Percentiles rank a stretch among this genome's conserved stretches.
phyloP scores from a whole-genome alignment of 2,888 invertebrate species.

The Heliconius sara region DNA sequence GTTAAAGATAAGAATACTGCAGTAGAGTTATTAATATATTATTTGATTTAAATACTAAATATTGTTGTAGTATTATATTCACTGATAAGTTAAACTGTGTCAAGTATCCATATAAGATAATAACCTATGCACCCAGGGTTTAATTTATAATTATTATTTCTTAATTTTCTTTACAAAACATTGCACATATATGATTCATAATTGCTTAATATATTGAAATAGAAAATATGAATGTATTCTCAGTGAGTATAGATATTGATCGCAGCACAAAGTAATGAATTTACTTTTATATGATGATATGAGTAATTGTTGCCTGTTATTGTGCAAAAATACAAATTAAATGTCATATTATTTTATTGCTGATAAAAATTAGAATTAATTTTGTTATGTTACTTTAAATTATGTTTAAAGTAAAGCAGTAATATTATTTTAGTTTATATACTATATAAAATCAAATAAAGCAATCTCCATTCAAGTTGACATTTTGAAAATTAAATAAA shows the following conservation, averaged over 20 bases:
- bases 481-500: neutral
- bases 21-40: constrained; percentile 31
- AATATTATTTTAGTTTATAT: neutral
- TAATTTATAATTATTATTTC: constrained; percentile 27
- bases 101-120: constrained; percentile 37
- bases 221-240: neutral
- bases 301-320: neutral
- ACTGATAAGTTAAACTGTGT: constrained; percentile 41
- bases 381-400: neutral
- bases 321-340: neutral
- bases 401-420: neutral
- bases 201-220: constrained; percentile 11
- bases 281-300: neutral
- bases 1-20: constrained; percentile 40
- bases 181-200: neutral
- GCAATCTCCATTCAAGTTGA: neutral
- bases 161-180: neutral
- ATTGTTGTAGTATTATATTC: constrained; percentile 28
- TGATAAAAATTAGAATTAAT: neutral
- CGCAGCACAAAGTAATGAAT: constrained; percentile 14
- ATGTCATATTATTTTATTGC: neutral
- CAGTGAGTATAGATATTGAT: neutral
- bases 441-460: neutral
- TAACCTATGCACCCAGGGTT: constrained; percentile 20
- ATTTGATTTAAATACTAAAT: constrained; percentile 32